Evolutionary conservation across 2,797 vertebrate species (phyloP).

Genomic region (Hyperoplus lanceolatus): DNA sequence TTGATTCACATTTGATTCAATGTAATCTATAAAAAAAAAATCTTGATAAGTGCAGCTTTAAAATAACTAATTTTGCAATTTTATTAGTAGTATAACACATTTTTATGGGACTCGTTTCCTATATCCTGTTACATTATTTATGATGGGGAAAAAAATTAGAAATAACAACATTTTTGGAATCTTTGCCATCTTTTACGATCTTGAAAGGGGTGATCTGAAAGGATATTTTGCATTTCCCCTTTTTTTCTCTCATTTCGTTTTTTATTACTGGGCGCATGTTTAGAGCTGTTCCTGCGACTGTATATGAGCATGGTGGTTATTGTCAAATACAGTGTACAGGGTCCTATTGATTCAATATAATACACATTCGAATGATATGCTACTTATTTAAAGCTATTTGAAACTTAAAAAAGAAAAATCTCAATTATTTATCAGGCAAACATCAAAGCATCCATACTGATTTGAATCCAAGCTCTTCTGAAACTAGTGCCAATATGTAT

Average conservation of each 20-base stretch:
- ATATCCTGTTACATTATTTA: background rate
- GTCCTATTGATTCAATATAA: background rate
- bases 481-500: constrained; percentile 54
- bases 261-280: background rate
- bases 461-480: constrained; percentile 31
- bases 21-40: background rate
- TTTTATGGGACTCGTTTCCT: background rate
- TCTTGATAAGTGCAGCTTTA: background rate
- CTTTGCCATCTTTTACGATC: background rate
- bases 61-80: background rate
- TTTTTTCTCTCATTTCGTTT: background rate
- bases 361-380: background rate
- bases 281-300: background rate
- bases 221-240: background rate
- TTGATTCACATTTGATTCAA: background rate
- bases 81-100: background rate
- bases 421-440: constrained; percentile 15
- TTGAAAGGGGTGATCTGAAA: background rate
- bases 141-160: no score
- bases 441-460: constrained; percentile 18
- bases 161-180: background rate
- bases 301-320: background rate
- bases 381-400: background rate
- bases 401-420: constrained; percentile 8
- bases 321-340: background rate